phyloP scores from a whole-genome alignment of 2,113 vertebrate species.

The Microcebus tavaratra region DNA sequence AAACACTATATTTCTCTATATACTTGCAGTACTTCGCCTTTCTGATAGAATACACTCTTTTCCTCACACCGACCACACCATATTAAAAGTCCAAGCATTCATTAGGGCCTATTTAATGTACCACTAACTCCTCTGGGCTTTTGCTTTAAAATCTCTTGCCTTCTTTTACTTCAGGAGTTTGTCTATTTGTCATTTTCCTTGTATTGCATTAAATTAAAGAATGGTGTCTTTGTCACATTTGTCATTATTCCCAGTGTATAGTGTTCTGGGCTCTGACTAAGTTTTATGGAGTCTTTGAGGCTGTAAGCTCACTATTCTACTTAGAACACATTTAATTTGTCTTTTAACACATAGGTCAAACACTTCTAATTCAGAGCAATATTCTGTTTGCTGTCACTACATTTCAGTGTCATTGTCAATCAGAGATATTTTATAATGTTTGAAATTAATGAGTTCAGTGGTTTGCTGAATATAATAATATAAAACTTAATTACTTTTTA shows the following conservation, averaged over 20 bases:
- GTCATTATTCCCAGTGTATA: background rate
- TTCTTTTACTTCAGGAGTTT: background rate
- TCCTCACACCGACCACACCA: background rate
- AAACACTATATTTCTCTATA: background rate
- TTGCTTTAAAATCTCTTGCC: background rate
- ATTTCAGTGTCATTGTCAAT: background rate
- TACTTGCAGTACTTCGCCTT: background rate
- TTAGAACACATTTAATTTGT: background rate
- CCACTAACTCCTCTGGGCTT: background rate
- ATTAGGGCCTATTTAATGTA: background rate
- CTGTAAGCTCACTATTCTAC: background rate
- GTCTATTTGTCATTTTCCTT: background rate
- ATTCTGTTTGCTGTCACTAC: background rate
- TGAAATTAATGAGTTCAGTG: background rate
- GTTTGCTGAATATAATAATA: background rate
- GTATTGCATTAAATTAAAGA: background rate
- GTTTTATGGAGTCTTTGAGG: background rate
- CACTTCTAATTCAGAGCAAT: background rate
- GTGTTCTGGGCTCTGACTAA: background rate
- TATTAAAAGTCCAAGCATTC: background rate
- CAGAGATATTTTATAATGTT: background rate
- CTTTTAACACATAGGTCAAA: background rate
- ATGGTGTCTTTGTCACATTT: background rate
- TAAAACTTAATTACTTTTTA: background rate
- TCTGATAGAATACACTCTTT: background rate